A percentile compares a stretch with the other conserved stretches of the same genome.
These are phyloP conservation scores for Trididemnum nubilum DNA, from an alignment of 23 tunicate genomes.

Conservation along the genomic window DNA sequence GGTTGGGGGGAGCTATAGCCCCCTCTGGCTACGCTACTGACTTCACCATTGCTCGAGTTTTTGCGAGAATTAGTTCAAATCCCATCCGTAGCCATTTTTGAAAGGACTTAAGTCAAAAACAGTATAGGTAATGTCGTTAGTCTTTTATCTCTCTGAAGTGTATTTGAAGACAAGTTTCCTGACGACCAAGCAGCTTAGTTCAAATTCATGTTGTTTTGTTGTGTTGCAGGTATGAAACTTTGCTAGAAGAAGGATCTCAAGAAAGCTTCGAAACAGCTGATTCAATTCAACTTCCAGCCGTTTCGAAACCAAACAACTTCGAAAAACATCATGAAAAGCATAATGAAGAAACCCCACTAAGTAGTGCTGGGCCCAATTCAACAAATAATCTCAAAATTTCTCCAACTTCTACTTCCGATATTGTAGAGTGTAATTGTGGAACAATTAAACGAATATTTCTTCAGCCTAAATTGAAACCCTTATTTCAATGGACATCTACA, in stretches of 20 bases:
- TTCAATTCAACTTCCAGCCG: neutral
- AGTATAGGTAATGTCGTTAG: too few relatives aligned
- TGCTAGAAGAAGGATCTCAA: neutral
- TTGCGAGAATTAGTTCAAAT: too few relatives aligned
- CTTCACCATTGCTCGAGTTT: too few relatives aligned
- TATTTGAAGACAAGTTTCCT: too few relatives aligned
- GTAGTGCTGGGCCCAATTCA: neutral
- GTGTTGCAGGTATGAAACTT: constrained; percentile 26
- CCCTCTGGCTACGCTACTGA: too few relatives aligned
- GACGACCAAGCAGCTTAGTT: neutral
- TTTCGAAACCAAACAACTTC: neutral
- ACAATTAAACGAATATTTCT: constrained; percentile 53
- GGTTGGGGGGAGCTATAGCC: too few relatives aligned
- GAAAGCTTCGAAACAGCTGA: too few relatives aligned
- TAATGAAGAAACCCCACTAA: neutral
- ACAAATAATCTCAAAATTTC: neutral
- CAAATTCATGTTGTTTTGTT: neutral
- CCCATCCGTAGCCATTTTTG: too few relatives aligned
- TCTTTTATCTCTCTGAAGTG: too few relatives aligned
- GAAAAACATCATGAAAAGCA: neutral
- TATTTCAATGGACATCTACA: constrained; percentile 39
- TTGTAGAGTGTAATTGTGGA: constrained; percentile 23
- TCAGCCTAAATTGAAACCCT: constrained; percentile 36
- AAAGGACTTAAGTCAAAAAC: too few relatives aligned
- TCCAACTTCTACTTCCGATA: neutral